phyloP scores from a whole-genome alignment of 2,797 vertebrate species.

The Macropodus opercularis region DNA sequence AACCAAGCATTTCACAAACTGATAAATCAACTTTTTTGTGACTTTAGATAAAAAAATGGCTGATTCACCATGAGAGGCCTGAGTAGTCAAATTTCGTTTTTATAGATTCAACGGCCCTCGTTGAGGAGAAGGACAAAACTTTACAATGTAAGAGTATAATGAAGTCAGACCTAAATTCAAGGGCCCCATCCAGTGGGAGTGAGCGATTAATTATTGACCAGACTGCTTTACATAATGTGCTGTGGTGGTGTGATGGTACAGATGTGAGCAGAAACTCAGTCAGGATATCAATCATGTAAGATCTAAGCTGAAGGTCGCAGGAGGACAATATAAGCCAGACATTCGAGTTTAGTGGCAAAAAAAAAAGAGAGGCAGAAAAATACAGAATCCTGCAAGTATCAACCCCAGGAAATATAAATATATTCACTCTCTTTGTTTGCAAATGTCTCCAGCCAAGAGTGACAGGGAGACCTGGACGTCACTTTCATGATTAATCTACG shows the following conservation, averaged over 20 bases:
- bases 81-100: too few relatives aligned
- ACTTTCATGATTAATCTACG: too few relatives aligned
- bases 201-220: slow-evolving; percentile 43
- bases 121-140: not conserved
- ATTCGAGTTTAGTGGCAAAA: not conserved
- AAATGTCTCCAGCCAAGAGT: too few relatives aligned
- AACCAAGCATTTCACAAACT: too few relatives aligned
- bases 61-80: too few relatives aligned
- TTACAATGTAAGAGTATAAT: slow-evolving; percentile 6
- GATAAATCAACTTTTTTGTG: too few relatives aligned
- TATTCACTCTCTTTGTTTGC: too few relatives aligned
- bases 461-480: too few relatives aligned
- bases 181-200: not conserved
- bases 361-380: too few relatives aligned
- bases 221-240: slow-evolving; percentile 8
- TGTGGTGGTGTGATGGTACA: slow-evolving; percentile 4
- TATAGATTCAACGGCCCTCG: slow-evolving; percentile 1
- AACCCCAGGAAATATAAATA: too few relatives aligned
- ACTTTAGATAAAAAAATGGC: too few relatives aligned
- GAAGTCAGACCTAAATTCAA: slow-evolving; percentile 15
- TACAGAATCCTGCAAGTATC: not conserved
- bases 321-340: not conserved
- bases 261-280: slow-evolving; percentile 18
- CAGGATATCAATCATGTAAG: slow-evolving; percentile 13
- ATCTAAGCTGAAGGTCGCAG: not conserved